Evolutionary conservation across 1,140 invertebrate genomes (phyloP), one percentile per base, ranked within the genome.

Genomic region (Proctacanthus coquilletti): DNA sequence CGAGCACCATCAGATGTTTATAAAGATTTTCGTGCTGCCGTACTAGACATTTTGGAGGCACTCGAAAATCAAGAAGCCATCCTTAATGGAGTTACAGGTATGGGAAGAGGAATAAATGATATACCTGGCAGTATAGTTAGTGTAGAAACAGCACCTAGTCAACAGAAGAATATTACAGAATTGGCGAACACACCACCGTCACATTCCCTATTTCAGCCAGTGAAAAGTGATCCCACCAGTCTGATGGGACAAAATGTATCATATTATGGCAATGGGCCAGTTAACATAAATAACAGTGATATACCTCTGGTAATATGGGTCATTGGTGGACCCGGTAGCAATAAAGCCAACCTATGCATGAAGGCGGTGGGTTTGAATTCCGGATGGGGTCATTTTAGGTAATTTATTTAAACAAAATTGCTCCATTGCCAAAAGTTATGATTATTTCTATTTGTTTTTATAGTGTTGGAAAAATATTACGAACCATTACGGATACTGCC

Each of bases 1-100:
- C 60, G 84, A 33, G 79, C 81, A 47, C 84, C 83, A 9, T 70
- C 70, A 11, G 81, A 85, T 46, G 84, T 87, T 15, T 86, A 84
- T 52, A 69, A 72, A 43, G 81, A 85, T 53, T 86, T 86, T 59
- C 68, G 76, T 13, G 66, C 74, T 18, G 74, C 77, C 1, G 72
- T 85, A 5, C 67, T 81, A 36, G 70, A 72, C 49, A 78, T 83
- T 45, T 55, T 85, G 10, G 77, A 75, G 18, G 58, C 72, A 17
- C 63, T 71, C 11, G 72, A 75, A 43, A 73, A 71, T 44, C 65
- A 73, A 42, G 64, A 72, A 45, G 69, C 71, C 39, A 70, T 71
- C 25, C 63, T 68, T 18, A 68, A 64, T 44, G 69, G 68, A 35
- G 63, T 65, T 31, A 54, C 61, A 48, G 70, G 69, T 27, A 65